Percentiles rank a stretch among this genome's conserved stretches.
These are phyloP conservation scores for Octopus bimaculoides DNA, from an alignment of 1,140 invertebrate species.

Conservation along the genomic window DNA sequence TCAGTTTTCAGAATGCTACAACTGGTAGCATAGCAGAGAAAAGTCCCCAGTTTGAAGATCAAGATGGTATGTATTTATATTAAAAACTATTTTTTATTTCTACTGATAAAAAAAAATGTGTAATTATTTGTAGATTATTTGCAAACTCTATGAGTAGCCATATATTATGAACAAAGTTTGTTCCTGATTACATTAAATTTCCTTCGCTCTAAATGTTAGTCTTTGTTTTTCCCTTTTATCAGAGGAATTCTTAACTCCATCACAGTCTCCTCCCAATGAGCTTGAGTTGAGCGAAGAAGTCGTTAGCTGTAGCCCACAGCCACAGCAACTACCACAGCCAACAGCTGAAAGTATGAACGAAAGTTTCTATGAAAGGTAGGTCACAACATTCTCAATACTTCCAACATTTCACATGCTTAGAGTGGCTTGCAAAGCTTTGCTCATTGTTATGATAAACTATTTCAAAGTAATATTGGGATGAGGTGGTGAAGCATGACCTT, in stretches of 20 bases:
- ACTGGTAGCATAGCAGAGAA: neutral
- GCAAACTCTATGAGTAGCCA: no score
- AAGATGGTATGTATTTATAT: neutral
- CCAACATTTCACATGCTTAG: neutral
- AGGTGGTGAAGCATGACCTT: no score
- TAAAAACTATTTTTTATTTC: no score
- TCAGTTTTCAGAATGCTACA: constrained; percentile 48
- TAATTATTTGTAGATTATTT: no score
- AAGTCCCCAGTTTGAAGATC: neutral
- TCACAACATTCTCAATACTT: neutral
- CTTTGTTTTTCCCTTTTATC: constrained; percentile 24
- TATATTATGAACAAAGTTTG: no score
- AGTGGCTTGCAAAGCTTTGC: no score
- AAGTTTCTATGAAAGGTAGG: constrained; percentile 16
- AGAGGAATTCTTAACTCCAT: constrained; percentile 80
- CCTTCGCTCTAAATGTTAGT: no score
- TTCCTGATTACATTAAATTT: no score
- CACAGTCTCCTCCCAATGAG: constrained; percentile 73
- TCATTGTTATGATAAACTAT: no score
- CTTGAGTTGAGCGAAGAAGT: constrained; percentile 26
- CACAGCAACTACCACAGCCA: constrained; percentile 22
- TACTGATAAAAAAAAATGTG: no score
- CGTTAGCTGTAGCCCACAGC: constrained; percentile 12
- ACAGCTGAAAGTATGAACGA: constrained; percentile 19
- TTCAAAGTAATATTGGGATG: no score